phyloP scores from a whole-genome alignment of 2,113 vertebrate species.

The Hymenochirus boettgeri region DNA sequence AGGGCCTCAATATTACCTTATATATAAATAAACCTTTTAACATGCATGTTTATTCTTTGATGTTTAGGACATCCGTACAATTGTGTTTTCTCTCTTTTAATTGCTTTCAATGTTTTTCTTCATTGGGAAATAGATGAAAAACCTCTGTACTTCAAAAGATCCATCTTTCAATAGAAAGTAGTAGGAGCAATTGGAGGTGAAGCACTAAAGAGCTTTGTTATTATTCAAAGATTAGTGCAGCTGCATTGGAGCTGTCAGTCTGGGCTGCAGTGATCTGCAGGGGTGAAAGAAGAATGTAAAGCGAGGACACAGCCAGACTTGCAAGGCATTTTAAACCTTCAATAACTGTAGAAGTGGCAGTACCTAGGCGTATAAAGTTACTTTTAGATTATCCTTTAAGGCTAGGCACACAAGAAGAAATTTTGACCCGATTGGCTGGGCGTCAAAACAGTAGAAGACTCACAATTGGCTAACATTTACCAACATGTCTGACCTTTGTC shows the following conservation, averaged over 20 bases:
- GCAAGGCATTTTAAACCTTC: neutral
- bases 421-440: too few relatives aligned
- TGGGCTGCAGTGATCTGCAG: neutral
- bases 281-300: neutral
- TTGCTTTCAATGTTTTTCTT: conserved; percentile 5
- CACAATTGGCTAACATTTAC: too few relatives aligned
- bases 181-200: conserved; percentile 1
- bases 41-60: too few relatives aligned
- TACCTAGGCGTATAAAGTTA: too few relatives aligned
- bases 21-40: too few relatives aligned
- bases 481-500: too few relatives aligned
- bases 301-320: neutral
- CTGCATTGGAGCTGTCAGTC: conserved; percentile 17
- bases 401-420: too few relatives aligned
- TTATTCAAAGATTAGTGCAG: conserved; percentile 18
- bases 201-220: neutral
- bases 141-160: neutral
- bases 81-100: neutral
- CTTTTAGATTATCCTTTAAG: too few relatives aligned
- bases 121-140: neutral
- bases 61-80: neutral
- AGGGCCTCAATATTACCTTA: too few relatives aligned
- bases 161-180: neutral
- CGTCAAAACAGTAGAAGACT: too few relatives aligned
- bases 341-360: too few relatives aligned